Conservation (phyloP, 1,140 invertebrate genomes). For the Camponotus pennsylvanicus region DNA sequence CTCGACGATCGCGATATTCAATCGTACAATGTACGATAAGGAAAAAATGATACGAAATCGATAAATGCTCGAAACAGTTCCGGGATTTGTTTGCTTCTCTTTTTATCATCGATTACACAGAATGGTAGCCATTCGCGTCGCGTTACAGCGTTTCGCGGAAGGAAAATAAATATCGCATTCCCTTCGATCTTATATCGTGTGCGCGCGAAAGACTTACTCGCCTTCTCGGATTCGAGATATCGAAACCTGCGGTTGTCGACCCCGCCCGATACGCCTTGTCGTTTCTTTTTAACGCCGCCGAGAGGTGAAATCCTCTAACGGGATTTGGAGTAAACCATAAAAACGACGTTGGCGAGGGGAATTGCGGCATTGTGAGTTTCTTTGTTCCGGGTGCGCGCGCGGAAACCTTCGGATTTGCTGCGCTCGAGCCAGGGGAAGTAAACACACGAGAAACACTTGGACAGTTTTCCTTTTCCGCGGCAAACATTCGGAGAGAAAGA, state of each 20-base stretch:
- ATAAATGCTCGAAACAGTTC: slow-evolving; percentile 23
- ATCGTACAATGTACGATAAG: not conserved
- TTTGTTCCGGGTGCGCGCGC: slow-evolving; percentile 66
- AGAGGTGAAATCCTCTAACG: slow-evolving; percentile 74
- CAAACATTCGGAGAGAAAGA: not conserved
- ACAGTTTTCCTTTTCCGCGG: not conserved
- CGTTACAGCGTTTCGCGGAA: slow-evolving; percentile 48
- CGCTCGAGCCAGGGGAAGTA: no score
- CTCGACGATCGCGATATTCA: not conserved
- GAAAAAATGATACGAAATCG: slow-evolving; percentile 28
- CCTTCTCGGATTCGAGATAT: slow-evolving; percentile 58
- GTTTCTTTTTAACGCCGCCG: slow-evolving; percentile 66
- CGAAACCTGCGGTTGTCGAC: slow-evolving; percentile 68
- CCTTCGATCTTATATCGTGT: not conserved
- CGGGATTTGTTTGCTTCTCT: slow-evolving; percentile 2
- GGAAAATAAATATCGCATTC: slow-evolving; percentile 30
- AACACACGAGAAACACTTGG: slow-evolving; percentile 13
- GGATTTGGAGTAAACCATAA: slow-evolving; percentile 77
- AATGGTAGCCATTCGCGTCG: not conserved
- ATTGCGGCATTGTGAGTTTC: slow-evolving; percentile 70
- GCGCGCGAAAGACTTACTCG: not conserved
- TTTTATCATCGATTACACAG: slow-evolving; percentile 34
- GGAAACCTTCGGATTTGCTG: not conserved
- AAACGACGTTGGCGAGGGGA: slow-evolving; percentile 62
- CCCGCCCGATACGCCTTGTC: slow-evolving; percentile 69